A percentile compares a stretch with the other conserved stretches of the same genome.
Conservation (phyloP, 2,113 vertebrate genomes). For the Aegithalos caudatus region DNA sequence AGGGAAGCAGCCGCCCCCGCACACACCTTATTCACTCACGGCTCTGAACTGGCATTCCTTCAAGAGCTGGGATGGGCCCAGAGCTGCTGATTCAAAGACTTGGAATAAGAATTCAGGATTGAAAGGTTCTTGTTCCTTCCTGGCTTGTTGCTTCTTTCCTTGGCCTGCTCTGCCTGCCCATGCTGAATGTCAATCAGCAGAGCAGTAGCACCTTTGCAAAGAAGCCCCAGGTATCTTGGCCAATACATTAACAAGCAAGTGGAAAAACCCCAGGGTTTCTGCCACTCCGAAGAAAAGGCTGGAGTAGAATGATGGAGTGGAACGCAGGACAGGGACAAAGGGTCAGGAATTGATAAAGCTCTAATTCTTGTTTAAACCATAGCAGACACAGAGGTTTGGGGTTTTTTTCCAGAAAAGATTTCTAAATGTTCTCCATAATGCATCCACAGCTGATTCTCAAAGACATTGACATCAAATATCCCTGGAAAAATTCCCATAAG, state of each 20-base stretch:
- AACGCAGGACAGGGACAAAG: not conserved
- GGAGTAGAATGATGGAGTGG: not conserved
- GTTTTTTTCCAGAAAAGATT: not conserved
- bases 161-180: not conserved
- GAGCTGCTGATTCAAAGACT: conserved; percentile 50
- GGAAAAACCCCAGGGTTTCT: not conserved
- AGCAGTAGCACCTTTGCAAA: not conserved
- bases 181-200: not conserved
- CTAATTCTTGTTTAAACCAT: not conserved
- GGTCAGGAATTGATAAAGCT: not conserved
- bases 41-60: conserved; percentile 25
- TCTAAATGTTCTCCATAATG: not conserved
- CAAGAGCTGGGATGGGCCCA: conserved; percentile 25
- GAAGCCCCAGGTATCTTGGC: not conserved
- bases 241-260: not conserved
- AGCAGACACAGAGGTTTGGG: not conserved
- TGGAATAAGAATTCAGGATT: not conserved
- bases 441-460: not conserved
- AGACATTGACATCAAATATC: not conserved
- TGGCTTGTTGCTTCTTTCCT: conserved; percentile 21
- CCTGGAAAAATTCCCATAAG: not conserved
- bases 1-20: conserved; percentile 33
- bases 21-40: conserved; percentile 42
- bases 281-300: not conserved
- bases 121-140: not conserved